Conservation (phyloP, 2,113 vertebrate genomes). For the Epinephelus fuscoguttatus region DNA sequence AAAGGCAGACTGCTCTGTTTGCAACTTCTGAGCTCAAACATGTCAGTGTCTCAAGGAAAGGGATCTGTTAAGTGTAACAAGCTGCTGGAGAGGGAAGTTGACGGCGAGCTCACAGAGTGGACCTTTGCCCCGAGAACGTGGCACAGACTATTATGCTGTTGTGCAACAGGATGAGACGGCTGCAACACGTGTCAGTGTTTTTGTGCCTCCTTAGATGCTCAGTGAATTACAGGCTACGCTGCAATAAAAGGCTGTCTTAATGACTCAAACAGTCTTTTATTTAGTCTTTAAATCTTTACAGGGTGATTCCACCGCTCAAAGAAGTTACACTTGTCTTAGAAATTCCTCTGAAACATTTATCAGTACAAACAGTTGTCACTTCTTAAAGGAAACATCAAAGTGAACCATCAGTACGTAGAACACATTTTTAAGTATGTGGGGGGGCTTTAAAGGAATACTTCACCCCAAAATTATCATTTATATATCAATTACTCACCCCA, state of each 20-base stretch:
- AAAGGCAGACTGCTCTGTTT: conserved; percentile 76
- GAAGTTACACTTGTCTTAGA: neutral
- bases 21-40: conserved; percentile 51
- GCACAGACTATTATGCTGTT: conserved; percentile 3
- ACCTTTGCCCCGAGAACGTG: conserved; percentile 33
- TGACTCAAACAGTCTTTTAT: neutral
- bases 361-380: neutral
- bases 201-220: neutral
- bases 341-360: neutral
- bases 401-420: neutral
- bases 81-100: conserved; percentile 25
- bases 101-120: conserved; percentile 1
- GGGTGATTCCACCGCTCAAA: neutral
- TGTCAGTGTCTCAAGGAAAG: conserved; percentile 42
- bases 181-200: neutral
- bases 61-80: conserved; percentile 59
- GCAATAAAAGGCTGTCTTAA: neutral
- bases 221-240: neutral
- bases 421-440: neutral
- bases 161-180: conserved; percentile 8
- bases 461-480: too few species aligned
- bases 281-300: conserved; percentile 11
- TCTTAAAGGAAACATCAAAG: neutral
- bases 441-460: too few species aligned
- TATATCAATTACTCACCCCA: too few species aligned